Evolutionary conservation across 2,113 vertebrate species (phyloP).

Genomic region (Syngnathus scovelli): DNA sequence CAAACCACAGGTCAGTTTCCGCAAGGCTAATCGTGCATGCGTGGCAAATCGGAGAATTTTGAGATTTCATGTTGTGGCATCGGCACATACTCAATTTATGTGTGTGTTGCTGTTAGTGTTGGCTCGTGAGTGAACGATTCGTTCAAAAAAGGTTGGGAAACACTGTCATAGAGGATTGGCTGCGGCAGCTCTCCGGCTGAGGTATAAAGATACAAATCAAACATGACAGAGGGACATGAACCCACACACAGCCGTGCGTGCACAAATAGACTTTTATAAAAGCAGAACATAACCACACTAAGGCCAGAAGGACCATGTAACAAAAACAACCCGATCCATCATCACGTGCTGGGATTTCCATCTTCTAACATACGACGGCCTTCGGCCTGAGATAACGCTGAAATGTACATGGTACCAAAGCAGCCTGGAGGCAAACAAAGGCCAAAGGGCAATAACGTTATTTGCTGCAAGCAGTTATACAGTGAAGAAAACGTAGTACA

Average conservation of each 20-base stretch:
- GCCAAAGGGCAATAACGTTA: conserved; percentile 29
- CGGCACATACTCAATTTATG: too few relatives aligned
- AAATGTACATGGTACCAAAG: conserved; percentile 32
- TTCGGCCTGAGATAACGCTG: conserved; percentile 41
- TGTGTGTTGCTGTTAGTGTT: too few relatives aligned
- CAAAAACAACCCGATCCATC: conserved; percentile 46
- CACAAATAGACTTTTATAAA: conserved; percentile 34
- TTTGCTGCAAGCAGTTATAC: conserved; percentile 23
- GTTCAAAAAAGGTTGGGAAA: too few relatives aligned
- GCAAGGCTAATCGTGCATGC: too few relatives aligned
- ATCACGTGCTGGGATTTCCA: conserved; percentile 52
- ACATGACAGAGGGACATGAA: conserved; percentile 44
- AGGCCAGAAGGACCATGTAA: conserved; percentile 43
- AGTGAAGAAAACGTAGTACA: conserved; percentile 38
- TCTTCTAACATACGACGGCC: conserved; percentile 28
- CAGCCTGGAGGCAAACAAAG: conserved; percentile 22
- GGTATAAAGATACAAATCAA: conserved; percentile 52
- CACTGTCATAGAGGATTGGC: conserved; percentile 42
- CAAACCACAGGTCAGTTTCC: too few relatives aligned
- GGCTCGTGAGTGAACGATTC: too few relatives aligned
- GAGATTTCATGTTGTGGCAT: too few relatives aligned
- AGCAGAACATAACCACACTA: conserved; percentile 42
- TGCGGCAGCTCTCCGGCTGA: conserved; percentile 39
- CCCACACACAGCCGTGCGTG: conserved; percentile 19
- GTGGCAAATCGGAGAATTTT: too few relatives aligned